Conservation (phyloP, 2,888 invertebrate species). For the Sphaerophoria taeniata region DNA sequence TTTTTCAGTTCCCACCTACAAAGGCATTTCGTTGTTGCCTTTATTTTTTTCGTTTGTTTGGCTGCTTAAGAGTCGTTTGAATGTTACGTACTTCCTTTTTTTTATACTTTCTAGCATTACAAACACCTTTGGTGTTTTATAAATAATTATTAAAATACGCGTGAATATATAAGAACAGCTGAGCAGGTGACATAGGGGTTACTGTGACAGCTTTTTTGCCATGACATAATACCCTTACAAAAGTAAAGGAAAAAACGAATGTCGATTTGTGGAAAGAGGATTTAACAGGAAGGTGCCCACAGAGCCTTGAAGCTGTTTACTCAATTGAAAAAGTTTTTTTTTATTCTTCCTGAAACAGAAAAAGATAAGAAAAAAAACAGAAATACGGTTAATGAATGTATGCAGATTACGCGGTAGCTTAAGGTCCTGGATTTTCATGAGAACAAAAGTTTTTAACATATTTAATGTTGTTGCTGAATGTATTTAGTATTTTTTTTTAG, state of each 20-base stretch:
- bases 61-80: conserved; percentile 25
- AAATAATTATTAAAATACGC: conserved; percentile 45
- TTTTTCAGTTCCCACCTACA: neutral
- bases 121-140: conserved; percentile 53
- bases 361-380: neutral
- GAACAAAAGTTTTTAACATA: neutral
- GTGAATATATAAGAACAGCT: conserved; percentile 19
- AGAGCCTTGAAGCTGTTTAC: conserved; percentile 8
- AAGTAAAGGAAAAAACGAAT: neutral
- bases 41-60: conserved; percentile 1
- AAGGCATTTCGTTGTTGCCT: neutral
- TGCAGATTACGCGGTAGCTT: conserved; percentile 1
- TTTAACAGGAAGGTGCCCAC: neutral
- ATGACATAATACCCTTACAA: neutral
- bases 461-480: neutral
- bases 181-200: conserved; percentile 36
- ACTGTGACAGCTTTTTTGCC: conserved; percentile 20
- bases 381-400: conserved; percentile 6
- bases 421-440: neutral
- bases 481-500: no score
- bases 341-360: neutral
- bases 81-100: neutral
- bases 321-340: neutral
- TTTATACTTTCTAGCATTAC: conserved; percentile 7
- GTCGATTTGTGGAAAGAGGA: neutral